These are phyloP conservation scores for Tenthredo notha DNA, from an alignment of 2,888 invertebrate species.

Conservation along the genomic window DNA sequence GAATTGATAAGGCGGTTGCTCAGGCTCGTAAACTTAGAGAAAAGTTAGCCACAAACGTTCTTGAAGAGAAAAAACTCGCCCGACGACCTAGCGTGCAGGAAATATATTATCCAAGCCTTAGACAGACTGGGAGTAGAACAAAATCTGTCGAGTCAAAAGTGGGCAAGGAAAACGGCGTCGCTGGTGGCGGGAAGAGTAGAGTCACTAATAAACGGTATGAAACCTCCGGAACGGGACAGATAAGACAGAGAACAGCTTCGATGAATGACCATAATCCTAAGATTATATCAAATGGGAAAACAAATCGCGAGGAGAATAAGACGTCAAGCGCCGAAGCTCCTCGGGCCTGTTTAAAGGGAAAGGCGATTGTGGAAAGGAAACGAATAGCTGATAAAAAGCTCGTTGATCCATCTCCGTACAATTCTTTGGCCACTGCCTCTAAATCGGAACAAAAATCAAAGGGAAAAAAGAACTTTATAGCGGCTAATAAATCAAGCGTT, in stretches of 20 bases:
- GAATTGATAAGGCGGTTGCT: slow-evolving; percentile 68
- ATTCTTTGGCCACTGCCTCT: slow-evolving; percentile 28
- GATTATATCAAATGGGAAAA: background rate
- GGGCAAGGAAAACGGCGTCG: background rate
- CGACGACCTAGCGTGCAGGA: slow-evolving; percentile 7
- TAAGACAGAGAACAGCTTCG: background rate
- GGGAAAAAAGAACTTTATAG: slow-evolving; percentile 59
- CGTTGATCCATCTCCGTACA: slow-evolving; percentile 50
- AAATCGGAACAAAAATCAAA: slow-evolving; percentile 52
- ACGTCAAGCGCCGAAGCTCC: background rate
- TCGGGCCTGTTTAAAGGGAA: background rate
- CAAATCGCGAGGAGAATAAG: background rate
- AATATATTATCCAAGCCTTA: background rate
- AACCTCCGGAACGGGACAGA: background rate
- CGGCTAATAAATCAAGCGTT: slow-evolving; percentile 60
- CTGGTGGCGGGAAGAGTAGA: background rate
- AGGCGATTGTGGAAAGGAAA: slow-evolving; percentile 31
- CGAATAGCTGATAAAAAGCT: slow-evolving; percentile 50
- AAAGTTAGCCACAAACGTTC: slow-evolving; percentile 65
- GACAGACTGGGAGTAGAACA: background rate
- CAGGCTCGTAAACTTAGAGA: slow-evolving; percentile 72
- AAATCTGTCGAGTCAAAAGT: background rate
- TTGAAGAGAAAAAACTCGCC: slow-evolving; percentile 58
- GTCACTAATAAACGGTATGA: background rate
- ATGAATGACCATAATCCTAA: background rate